Evolutionary conservation across 2,888 invertebrate species (phyloP).

Genomic region (Netelia virgata): DNA sequence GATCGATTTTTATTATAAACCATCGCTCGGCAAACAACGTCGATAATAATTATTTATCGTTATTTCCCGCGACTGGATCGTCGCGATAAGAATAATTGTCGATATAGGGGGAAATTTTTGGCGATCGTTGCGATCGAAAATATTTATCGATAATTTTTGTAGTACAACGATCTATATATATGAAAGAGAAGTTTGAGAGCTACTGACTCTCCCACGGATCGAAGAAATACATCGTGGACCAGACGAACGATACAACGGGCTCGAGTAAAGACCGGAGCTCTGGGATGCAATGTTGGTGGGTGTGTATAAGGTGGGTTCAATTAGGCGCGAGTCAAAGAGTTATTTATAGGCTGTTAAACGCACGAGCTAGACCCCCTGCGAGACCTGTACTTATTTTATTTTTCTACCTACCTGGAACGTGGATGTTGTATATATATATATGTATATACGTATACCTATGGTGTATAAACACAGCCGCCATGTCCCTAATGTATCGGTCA

Average conservation of each 20-base stretch:
- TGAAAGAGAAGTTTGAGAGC: constrained; percentile 62
- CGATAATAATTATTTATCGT: too few species aligned
- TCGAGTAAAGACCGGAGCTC: constrained; percentile 50
- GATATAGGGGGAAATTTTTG: too few species aligned
- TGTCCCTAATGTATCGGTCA: constrained; percentile 58
- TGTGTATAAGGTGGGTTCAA: constrained; percentile 75
- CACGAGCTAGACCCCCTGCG: constrained; percentile 77
- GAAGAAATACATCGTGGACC: constrained; percentile 51
- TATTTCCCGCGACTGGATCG: too few species aligned
- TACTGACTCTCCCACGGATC: constrained; percentile 57
- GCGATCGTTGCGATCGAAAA: too few species aligned
- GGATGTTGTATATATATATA: constrained; percentile 6
- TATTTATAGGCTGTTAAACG: constrained; percentile 79
- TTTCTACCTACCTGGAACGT: constrained; percentile 40
- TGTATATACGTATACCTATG: constrained; percentile 28
- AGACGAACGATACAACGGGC: constrained; percentile 43
- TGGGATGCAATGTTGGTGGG: constrained; percentile 51
- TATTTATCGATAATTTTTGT: too few species aligned
- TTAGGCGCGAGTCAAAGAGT: constrained; percentile 79
- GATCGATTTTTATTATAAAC: background rate
- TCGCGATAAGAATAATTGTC: too few species aligned
- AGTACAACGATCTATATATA: background rate
- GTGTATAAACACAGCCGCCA: constrained; percentile 7
- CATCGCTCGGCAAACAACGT: background rate
- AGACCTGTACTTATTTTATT: constrained; percentile 66